These are phyloP conservation scores for Anodontia alba DNA, from an alignment of 2,888 invertebrate species.

Conservation along the genomic window DNA sequence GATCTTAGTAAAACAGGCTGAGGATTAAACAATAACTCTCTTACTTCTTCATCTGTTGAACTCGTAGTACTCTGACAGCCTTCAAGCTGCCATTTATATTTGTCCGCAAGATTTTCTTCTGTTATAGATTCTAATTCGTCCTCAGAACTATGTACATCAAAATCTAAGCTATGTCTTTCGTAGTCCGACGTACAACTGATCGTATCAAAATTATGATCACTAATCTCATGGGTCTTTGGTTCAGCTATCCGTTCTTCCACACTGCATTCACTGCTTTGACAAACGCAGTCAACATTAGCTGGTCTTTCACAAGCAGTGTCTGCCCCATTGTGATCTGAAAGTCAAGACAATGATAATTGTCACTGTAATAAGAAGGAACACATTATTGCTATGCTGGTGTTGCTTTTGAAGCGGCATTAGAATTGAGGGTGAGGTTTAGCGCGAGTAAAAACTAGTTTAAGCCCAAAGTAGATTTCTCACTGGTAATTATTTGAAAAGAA, in stretches of 20 bases:
- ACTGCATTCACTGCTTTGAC: background rate
- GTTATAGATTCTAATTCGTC: conserved; percentile 95
- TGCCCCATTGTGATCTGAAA: background rate
- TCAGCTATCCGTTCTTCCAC: background rate
- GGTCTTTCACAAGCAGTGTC: background rate
- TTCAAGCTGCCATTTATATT: background rate
- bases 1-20: conserved; percentile 96
- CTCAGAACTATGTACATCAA: conserved; percentile 96
- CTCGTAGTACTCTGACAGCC: conserved; percentile 81
- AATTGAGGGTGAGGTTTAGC: no score
- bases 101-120: conserved; percentile 83
- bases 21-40: conserved; percentile 87
- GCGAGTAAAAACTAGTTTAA: no score
- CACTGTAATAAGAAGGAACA: background rate
- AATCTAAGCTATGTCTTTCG: conserved; percentile 78
- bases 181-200: conserved; percentile 76
- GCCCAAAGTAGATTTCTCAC: no score
- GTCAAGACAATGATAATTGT: no score
- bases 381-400: background rate
- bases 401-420: background rate
- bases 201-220: conserved; percentile 68
- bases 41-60: conserved; percentile 88
- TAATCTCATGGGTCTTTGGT: conserved; percentile 67
- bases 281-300: background rate
- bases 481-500: no score